Conservation (phyloP, 2,113 vertebrate species). For the Lucifuga dentata region DNA sequence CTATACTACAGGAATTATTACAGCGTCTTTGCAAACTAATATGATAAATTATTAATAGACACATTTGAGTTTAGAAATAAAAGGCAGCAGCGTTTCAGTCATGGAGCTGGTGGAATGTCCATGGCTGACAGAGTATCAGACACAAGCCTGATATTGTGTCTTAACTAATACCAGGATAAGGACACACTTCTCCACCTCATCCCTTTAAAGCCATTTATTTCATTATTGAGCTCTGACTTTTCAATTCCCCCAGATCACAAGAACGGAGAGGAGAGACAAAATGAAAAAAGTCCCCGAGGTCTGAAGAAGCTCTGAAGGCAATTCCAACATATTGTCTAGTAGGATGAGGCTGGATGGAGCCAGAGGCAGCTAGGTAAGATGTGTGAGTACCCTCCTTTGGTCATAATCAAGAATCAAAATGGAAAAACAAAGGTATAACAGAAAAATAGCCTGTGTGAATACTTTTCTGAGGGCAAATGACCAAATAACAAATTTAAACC, state of each 20-base stretch:
- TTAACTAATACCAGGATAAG: conserved; percentile 41
- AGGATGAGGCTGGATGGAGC: conserved; percentile 32
- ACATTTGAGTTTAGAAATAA: conserved; percentile 1
- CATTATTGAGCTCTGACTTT: conserved; percentile 73
- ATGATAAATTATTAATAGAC: too few species aligned
- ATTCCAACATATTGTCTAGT: conserved; percentile 69
- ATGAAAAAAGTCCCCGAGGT: conserved; percentile 67
- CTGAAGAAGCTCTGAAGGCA: conserved; percentile 60
- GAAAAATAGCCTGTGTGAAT: background rate
- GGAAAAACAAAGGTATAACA: background rate
- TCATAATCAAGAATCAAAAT: conserved; percentile 2
- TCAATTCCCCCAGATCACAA: conserved; percentile 63
- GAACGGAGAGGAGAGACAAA: conserved; percentile 57
- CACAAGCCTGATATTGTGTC: conserved; percentile 9
- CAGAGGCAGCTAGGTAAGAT: conserved; percentile 16
- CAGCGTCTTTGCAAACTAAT: too few species aligned
- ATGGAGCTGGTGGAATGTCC: background rate
- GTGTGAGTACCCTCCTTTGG: background rate
- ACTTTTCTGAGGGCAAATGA: background rate
- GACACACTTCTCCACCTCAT: conserved; percentile 22
- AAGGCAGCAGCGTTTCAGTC: background rate
- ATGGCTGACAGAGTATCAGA: conserved; percentile 13
- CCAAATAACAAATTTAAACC: background rate
- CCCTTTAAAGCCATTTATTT: conserved; percentile 69
- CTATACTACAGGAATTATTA: too few species aligned